These are phyloP conservation scores for Intellagama lesueurii DNA, from an alignment of 2,797 vertebrate species.

Conservation along the genomic window DNA sequence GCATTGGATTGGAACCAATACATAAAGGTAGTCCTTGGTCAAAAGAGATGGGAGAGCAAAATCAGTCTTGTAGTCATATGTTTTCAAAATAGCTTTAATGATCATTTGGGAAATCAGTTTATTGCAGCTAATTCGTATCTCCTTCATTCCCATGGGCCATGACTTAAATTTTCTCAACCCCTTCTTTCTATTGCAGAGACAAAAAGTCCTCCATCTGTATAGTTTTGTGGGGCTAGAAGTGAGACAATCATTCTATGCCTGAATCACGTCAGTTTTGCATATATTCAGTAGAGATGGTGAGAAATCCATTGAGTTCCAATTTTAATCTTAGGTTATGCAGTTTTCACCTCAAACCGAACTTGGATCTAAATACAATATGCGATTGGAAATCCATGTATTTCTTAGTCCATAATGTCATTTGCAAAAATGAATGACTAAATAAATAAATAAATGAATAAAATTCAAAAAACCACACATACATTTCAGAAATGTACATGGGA, in stretches of 20 bases:
- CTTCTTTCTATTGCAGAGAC: neutral
- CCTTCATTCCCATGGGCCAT: neutral
- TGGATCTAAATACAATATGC: neutral
- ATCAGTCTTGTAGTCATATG: neutral
- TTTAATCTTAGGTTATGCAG: neutral
- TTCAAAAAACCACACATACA: neutral
- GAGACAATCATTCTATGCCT: neutral
- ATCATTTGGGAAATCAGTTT: neutral
- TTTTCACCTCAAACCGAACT: neutral
- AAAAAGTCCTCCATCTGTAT: neutral
- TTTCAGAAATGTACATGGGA: neutral
- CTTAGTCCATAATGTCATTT: too few relatives aligned
- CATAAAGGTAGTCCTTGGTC: neutral
- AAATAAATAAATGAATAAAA: too few relatives aligned
- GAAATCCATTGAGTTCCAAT: neutral
- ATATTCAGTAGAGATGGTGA: neutral
- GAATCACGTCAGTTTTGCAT: neutral
- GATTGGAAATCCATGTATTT: too few relatives aligned
- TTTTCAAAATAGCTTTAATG: constrained; percentile 1
- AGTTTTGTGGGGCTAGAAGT: neutral
- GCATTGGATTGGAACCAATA: neutral
- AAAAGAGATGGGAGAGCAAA: neutral
- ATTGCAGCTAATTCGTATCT: neutral
- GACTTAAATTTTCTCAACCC: too few relatives aligned
- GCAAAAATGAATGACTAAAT: too few relatives aligned